These are phyloP conservation scores for Hedychridium roseum DNA, from an alignment of 2,888 invertebrate species.

Conservation along the genomic window DNA sequence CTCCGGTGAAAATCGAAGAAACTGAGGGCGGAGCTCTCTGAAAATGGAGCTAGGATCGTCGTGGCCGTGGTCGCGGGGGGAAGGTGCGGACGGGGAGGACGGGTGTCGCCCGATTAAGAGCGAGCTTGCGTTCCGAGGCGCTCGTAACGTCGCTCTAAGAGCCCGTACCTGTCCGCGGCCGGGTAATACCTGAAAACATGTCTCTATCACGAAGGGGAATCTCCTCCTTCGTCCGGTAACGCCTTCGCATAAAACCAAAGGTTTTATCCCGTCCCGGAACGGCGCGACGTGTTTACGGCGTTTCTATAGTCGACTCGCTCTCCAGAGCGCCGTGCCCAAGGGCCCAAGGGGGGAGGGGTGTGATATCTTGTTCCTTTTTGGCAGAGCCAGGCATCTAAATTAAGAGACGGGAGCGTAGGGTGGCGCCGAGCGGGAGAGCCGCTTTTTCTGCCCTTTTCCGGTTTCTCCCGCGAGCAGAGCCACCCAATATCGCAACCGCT, in stretches of 20 bases:
- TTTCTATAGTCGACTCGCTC: conserved; percentile 49
- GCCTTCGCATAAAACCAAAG: conserved; percentile 61
- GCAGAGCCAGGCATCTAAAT: conserved; percentile 40
- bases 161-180: conserved; percentile 59
- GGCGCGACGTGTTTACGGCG: conserved; percentile 59
- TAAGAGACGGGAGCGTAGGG: conserved; percentile 35
- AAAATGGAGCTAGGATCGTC: too few relatives aligned
- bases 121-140: conserved; percentile 45
- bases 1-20: too few relatives aligned
- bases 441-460: conserved; percentile 36
- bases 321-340: too few relatives aligned
- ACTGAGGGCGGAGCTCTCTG: too few relatives aligned
- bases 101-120: conserved; percentile 47
- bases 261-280: conserved; percentile 56
- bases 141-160: conserved; percentile 57
- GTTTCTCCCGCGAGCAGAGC: conserved; percentile 19
- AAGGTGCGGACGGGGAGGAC: conserved; percentile 25
- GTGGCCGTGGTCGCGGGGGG: too few relatives aligned
- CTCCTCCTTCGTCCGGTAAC: conserved; percentile 51
- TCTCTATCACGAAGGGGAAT: conserved; percentile 60
- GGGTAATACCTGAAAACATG: conserved; percentile 62
- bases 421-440: conserved; percentile 26
- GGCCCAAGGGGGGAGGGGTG: conserved; percentile 6
- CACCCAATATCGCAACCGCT: too few relatives aligned
- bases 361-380: conserved; percentile 44